Percentiles rank a stretch among this genome's conserved stretches.
phyloP scores from a whole-genome alignment of 2,797 vertebrate species.

The Melanotaenia pygmaea region DNA sequence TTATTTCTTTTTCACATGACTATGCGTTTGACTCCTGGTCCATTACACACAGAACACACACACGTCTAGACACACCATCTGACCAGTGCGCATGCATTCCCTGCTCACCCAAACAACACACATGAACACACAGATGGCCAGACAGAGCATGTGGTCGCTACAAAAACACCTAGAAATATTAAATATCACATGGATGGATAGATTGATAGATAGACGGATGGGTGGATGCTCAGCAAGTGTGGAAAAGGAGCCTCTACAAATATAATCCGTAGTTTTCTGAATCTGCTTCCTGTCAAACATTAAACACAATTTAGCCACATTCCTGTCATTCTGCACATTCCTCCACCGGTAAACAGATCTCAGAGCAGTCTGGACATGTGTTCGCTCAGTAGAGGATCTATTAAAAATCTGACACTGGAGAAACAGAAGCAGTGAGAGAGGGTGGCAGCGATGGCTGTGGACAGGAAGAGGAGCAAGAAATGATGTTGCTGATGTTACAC shows the following conservation, averaged over 20 bases:
- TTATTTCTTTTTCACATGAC: background rate
- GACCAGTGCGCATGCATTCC: conserved; percentile 42
- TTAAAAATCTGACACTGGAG: background rate
- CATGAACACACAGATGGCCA: conserved; percentile 53
- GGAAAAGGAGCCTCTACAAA: conserved; percentile 11
- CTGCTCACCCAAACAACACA: conserved; percentile 19
- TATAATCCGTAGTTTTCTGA: background rate
- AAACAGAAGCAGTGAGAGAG: too few relatives aligned
- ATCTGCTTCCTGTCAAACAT: conserved; percentile 1
- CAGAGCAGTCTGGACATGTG: conserved; percentile 27
- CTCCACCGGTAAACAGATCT: conserved; percentile 27
- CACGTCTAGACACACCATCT: conserved; percentile 71
- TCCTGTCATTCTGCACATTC: conserved; percentile 13
- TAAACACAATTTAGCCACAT: conserved; percentile 7
- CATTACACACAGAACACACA: conserved; percentile 28
- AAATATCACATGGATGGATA: conserved; percentile 3
- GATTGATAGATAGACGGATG: background rate
- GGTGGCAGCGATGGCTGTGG: background rate
- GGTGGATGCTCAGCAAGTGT: background rate
- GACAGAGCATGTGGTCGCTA: conserved; percentile 42
- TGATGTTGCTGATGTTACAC: too few relatives aligned
- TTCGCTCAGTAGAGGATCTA: background rate
- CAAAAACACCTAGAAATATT: conserved; percentile 37
- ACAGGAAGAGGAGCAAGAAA: background rate
- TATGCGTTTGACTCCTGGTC: conserved; percentile 19